These are phyloP conservation scores for Cosmia trapezina DNA, from an alignment of 2,888 invertebrate genomes.

Conservation along the genomic window DNA sequence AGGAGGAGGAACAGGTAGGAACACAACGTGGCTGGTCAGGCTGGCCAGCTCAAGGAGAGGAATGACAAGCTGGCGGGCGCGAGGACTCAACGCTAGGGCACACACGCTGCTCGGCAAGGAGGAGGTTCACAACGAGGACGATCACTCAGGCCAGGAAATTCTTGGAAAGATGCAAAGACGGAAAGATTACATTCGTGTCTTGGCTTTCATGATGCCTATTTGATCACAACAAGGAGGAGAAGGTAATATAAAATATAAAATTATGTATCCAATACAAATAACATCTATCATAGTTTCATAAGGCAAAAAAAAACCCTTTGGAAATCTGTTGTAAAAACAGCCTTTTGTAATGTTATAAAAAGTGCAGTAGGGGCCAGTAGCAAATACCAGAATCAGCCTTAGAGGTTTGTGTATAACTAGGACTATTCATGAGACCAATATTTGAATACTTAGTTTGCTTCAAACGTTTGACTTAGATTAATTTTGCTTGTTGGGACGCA, in stretches of 20 bases:
- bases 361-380: background rate
- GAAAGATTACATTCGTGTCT: background rate
- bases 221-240: background rate
- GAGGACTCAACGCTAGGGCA: background rate
- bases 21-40: background rate
- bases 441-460: background rate
- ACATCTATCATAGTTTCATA: background rate
- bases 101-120: background rate
- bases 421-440: background rate
- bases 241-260: background rate
- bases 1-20: background rate
- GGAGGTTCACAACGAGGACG: no score
- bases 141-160: background rate
- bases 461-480: background rate
- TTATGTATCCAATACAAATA: background rate
- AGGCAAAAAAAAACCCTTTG: no score
- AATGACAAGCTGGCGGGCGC: background rate
- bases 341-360: background rate
- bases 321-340: background rate
- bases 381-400: background rate
- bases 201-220: background rate
- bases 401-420: background rate
- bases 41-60: background rate
- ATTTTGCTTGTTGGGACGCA: slow-evolving; percentile 18
- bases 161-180: no score